Percentiles rank a stretch among this genome's conserved stretches.
These are phyloP conservation scores for Nysson spinosus DNA, from an alignment of 2,888 invertebrate genomes.

Conservation along the genomic window DNA sequence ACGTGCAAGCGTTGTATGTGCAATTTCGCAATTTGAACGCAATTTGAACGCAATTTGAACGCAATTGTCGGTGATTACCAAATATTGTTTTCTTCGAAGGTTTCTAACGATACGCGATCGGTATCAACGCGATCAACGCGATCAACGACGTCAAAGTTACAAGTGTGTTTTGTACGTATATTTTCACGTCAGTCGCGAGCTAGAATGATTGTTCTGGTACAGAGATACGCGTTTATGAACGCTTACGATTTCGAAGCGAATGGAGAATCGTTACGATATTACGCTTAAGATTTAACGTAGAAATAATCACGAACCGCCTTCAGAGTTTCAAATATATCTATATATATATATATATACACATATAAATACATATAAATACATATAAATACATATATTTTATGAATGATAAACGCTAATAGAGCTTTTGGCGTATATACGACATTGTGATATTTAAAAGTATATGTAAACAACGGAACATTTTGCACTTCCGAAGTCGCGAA, in stretches of 20 bases:
- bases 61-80: too few relatives aligned
- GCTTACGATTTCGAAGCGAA: neutral
- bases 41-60: too few relatives aligned
- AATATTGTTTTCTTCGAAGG: too few relatives aligned
- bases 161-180: too few relatives aligned
- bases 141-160: too few relatives aligned
- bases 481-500: too few relatives aligned
- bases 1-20: too few relatives aligned
- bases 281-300: conserved; percentile 41
- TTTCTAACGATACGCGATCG: too few relatives aligned
- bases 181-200: too few relatives aligned
- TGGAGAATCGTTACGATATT: conserved; percentile 26
- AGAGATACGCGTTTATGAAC: neutral
- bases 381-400: conserved; percentile 50
- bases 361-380: conserved; percentile 22
- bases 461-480: neutral
- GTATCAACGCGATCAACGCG: too few relatives aligned
- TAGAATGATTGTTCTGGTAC: too few relatives aligned
- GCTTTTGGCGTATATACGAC: conserved; percentile 21
- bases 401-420: conserved; percentile 18
- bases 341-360: conserved; percentile 14
- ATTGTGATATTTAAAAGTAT: conserved; percentile 34
- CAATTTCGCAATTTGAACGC: too few relatives aligned
- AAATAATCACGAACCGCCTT: conserved; percentile 58
- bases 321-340: conserved; percentile 19